phyloP scores from a whole-genome alignment of 2,888 invertebrate species.

The Sphaeridia pumilis region DNA sequence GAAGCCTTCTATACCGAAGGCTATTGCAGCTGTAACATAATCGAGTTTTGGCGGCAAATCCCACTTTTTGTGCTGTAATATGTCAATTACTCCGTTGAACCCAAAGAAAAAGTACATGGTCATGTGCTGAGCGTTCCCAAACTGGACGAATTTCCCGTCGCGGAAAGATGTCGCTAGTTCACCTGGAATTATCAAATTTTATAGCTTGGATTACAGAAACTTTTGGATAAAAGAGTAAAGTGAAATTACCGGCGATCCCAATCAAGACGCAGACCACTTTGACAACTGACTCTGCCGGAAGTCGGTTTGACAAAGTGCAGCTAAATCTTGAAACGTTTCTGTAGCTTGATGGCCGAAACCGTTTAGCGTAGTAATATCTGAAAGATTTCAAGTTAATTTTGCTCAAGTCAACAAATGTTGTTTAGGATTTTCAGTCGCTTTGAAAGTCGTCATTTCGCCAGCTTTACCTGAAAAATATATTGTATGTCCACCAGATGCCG shows the following conservation, averaged over 20 bases:
- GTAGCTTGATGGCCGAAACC: slow-evolving; percentile 32
- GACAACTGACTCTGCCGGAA: slow-evolving; percentile 37
- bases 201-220: too few relatives aligned
- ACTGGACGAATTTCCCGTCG: slow-evolving; percentile 37
- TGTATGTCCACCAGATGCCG: slow-evolving; percentile 38
- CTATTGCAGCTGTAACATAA: slow-evolving; percentile 40
- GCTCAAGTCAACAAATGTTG: too few relatives aligned
- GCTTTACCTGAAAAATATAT: slow-evolving; percentile 37
- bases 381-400: slow-evolving; percentile 28
- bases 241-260: slow-evolving; percentile 38
- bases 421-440: too few relatives aligned
- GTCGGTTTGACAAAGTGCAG: slow-evolving; percentile 22
- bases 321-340: slow-evolving; percentile 25
- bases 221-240: too few relatives aligned
- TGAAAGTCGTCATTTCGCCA: too few relatives aligned
- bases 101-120: slow-evolving; percentile 46
- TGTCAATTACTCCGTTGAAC: slow-evolving; percentile 41
- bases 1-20: slow-evolving; percentile 42
- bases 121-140: slow-evolving; percentile 41
- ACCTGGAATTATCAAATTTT: too few relatives aligned
- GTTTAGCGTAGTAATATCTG: slow-evolving; percentile 35
- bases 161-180: slow-evolving; percentile 40
- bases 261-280: slow-evolving; percentile 36
- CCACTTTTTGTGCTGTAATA: slow-evolving; percentile 38
- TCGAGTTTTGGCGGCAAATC: slow-evolving; percentile 40